phyloP scores from a whole-genome alignment of 2,113 vertebrate genomes.

The Nyctibius bracteatus region DNA sequence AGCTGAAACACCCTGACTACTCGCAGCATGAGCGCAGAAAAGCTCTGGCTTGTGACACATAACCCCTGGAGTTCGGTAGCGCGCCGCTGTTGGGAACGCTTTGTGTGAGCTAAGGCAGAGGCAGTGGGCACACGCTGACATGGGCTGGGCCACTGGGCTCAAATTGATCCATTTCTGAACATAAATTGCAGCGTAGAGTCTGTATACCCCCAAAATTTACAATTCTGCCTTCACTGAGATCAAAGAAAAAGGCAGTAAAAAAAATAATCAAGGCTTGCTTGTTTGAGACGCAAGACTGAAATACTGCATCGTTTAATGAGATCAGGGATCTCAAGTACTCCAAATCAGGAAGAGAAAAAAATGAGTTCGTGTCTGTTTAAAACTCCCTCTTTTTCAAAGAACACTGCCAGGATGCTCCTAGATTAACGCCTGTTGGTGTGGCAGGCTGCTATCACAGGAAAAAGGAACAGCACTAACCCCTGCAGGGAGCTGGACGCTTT shows the following conservation, averaged over 20 bases:
- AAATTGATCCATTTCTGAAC: neutral
- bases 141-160: fast-evolving
- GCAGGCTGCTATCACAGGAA: neutral
- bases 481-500: neutral
- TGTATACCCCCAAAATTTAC: neutral
- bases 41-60: fast-evolving
- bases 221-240: neutral
- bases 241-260: neutral
- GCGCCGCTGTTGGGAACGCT: neutral
- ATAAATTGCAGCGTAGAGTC: neutral
- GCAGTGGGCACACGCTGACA: neutral
- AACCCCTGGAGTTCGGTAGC: neutral
- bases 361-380: neutral
- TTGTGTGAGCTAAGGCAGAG: neutral
- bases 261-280: neutral
- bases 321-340: neutral
- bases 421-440: fast-evolving
- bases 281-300: neutral
- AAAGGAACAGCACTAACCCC: neutral
- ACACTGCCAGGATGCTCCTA: neutral
- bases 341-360: neutral
- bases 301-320: neutral
- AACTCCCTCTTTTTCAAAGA: neutral
- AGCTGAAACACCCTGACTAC: neutral
- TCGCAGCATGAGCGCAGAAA: fast-evolving